Evolutionary conservation across 1,140 invertebrate species (phyloP).

Genomic region (Hyles euphorbiae): DNA sequence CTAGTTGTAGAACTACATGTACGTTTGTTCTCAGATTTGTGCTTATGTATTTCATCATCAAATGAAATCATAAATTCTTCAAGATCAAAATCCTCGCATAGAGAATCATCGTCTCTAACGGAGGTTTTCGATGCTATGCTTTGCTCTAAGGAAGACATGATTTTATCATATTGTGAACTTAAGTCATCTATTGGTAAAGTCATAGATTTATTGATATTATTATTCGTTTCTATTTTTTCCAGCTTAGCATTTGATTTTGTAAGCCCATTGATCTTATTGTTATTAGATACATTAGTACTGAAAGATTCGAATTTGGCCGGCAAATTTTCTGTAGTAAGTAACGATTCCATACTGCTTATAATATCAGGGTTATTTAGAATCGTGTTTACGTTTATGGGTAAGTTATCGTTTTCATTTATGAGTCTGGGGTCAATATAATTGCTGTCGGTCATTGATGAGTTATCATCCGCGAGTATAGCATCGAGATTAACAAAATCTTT

Average conservation of each 20-base stretch:
- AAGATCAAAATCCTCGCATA: constrained; percentile 71
- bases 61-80: constrained; percentile 73
- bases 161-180: constrained; percentile 69
- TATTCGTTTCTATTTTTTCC: constrained; percentile 49
- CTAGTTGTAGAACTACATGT: constrained; percentile 66
- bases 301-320: constrained; percentile 67
- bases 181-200: constrained; percentile 56
- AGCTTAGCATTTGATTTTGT: constrained; percentile 17
- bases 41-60: constrained; percentile 67
- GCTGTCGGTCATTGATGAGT: constrained; percentile 65
- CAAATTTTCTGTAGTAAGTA: constrained; percentile 65
- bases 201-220: constrained; percentile 38
- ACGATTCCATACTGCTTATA: constrained; percentile 70
- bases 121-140: constrained; percentile 69
- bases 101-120: constrained; percentile 67
- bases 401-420: constrained; percentile 70
- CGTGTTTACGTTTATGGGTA: constrained; percentile 66
- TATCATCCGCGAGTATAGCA: constrained; percentile 55
- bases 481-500: constrained; percentile 64
- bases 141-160: constrained; percentile 72
- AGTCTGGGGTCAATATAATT: constrained; percentile 68
- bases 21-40: constrained; percentile 57
- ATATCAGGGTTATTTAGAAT: constrained; percentile 68
- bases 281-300: constrained; percentile 35
- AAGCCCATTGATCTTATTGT: constrained; percentile 27